phyloP scores from a whole-genome alignment of 1,140 invertebrate genomes.

The Tetramorium alpestre region DNA sequence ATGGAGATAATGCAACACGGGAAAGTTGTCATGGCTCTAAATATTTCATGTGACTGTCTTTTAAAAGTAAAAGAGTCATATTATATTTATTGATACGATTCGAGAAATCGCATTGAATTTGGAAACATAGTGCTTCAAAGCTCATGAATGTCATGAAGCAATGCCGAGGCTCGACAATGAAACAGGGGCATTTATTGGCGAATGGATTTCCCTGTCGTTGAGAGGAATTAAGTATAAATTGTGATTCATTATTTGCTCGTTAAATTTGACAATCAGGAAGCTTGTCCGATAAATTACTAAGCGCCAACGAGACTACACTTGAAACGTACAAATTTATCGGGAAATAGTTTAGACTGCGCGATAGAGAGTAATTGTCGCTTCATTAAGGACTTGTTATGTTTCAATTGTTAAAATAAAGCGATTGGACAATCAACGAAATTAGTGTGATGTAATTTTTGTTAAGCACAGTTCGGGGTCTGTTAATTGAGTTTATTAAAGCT shows the following conservation, averaged over 20 bases:
- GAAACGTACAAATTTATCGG: conserved; percentile 43
- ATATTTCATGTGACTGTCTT: neutral
- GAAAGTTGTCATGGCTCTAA: neutral
- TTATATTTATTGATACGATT: neutral
- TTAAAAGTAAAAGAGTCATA: neutral
- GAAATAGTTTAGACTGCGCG: conserved; percentile 32
- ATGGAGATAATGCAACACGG: neutral
- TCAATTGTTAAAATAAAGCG: conserved; percentile 17
- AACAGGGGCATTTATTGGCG: conserved; percentile 44
- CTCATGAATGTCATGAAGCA: conserved; percentile 30
- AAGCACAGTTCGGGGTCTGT: neutral
- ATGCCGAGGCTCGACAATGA: conserved; percentile 22
- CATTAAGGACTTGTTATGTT: conserved; percentile 46
- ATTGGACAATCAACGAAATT: neutral
- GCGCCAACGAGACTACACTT: conserved; percentile 13
- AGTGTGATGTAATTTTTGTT: conserved; percentile 45
- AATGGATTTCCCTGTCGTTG: conserved; percentile 37
- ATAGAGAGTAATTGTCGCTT: conserved; percentile 48
- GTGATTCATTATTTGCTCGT: conserved; percentile 43
- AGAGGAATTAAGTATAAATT: conserved; percentile 46
- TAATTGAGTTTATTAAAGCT: conserved; percentile 38
- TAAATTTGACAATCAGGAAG: conserved; percentile 41
- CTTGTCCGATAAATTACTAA: conserved; percentile 33
- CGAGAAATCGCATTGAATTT: conserved; percentile 24
- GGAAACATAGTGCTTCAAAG: conserved; percentile 16